Evolutionary conservation across 2,797 vertebrate species (phyloP), one percentile per base, ranked within the genome.

Genomic region (Nasua narica): DNA sequence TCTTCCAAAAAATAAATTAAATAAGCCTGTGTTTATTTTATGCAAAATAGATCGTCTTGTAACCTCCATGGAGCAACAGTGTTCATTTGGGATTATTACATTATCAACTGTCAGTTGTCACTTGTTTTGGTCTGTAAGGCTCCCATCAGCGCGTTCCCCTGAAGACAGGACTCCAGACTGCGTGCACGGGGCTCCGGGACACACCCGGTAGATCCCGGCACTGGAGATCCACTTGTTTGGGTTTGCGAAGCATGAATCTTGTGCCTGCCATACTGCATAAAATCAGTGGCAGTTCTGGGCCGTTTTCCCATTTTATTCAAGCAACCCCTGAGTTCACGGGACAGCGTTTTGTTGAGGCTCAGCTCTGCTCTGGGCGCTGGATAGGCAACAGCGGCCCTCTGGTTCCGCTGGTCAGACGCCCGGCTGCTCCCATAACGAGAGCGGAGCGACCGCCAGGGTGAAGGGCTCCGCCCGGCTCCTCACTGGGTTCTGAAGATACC

Each of bases 271-370:
- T 27, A 1, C 43, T 50, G 60, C 69, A 3, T 32, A 74, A n/a
- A 56, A 18, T 79, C 95, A 48, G 1, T 35, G 90, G 65, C 50
- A 16, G 16, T n/a, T 91, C 78, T 94, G 91, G 78, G 67, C 67
- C n/a, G 2, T 81, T 95, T 96, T 77, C 69, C 29, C 43, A 65
- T 89, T 96, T 86, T 72, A 18, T 2, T 87, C 69, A 65, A n/a
- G 60, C 37, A 50, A 9, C 32, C 12, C 0, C 0, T 35, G 83
- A 70, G 78, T 78, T 82, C 32, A 29, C 25, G 23, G 32, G 21
- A 3, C 69, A 27, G 60, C 32, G n/a, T 1, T 50, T 83, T 35
- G n/a, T 10, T 15, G n/a, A 32, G 23, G 19, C 32, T 67, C 58
- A n/a, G 0, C 40, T 83, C 84, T 86, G 77, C 2, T 0, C 70